Base-by-base conservation (phyloP, 2,888 invertebrate species). In the Nomada goodeniana region DNA sequence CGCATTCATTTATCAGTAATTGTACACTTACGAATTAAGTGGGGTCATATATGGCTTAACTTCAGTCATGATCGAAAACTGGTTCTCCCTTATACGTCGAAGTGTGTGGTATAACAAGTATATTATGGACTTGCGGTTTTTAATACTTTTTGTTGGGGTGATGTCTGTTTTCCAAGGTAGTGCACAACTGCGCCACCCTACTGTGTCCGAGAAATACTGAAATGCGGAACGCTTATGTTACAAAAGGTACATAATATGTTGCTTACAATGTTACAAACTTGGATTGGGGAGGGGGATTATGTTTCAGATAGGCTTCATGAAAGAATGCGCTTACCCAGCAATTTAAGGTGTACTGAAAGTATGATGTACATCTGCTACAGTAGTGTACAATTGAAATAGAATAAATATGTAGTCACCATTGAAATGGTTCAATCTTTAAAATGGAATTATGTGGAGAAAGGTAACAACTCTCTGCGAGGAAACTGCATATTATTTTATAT, bases 131-230 rank as follows among this genome's bases (percentile, higher is more conserved):
- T 13, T 13, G 15, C 3, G 47, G 47, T 47, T 65, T 26, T 50
- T 52, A 73, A 57, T 20, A 68, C 64, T 65, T 61, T 78, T 69
- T 82, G 61, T 64, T 69, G 59, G 72, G 61, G 67, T 82, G 69
- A 47, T 78, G 50, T 80, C 65, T 83, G 71, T 84, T 85, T 85
- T 73, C 61, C 75, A 77, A 75, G 69, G 65, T 80, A 81, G 52
- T 73, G 61, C 61, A 69, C 57, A 72, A 80, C 80, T 60, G 23
- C 42, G 50, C 71, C 55, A 26, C 59, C 55, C 59, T 52, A 11
- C 44, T 60, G 44, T 36, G 76, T 64, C 57, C 52, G 73, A 67
- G 36, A 44, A 53, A 29, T 69, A 57, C 76, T 76, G 82, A 73
- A 73, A 44, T 13, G n/a, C 36, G 47, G 60, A 36, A 36, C 29